Base-by-base conservation (phyloP, 2,113 vertebrate genomes). In the Glaucomys volans region DNA sequence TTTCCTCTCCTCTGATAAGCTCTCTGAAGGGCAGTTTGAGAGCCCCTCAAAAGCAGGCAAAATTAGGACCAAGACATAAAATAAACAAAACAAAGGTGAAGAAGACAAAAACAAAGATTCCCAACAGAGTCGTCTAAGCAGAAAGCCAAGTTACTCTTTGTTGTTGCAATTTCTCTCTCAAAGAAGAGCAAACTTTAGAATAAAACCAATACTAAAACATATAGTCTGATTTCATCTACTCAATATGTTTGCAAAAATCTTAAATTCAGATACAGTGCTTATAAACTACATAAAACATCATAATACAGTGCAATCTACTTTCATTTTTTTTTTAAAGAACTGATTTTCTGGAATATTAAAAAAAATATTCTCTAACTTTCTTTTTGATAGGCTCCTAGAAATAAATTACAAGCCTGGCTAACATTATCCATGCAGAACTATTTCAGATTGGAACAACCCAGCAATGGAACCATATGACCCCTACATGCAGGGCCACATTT, bases 311-410 rank as follows among this genome's bases (percentile, higher is more conserved):
- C 75, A 11, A 69, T 59, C 59, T 87, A 84, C 40, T 92, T 80
- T 82, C 69, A 30, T 69, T 62, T 84, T 66, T 69, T 62, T 84
- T 66, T 83, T 79, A 28, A 62, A 50, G 42, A 85, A 66, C 28
- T 64, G 16, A n/a, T 40, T 96, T 85, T 93, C 32, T 47, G 28
- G 30, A 93, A 66, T 79, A 14, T 9, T 40, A 47, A 32, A 30
- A 28, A 52, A 47, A 35, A 90, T 28, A 52, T 40, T 76, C 30
- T 35, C 26, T 64, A 75, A 64, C 80, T 90, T 94, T 37, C 20
- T 92, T 87, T 80, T 8, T 66, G 50, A 88, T 9, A 26, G 32
- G 42, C 16, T 94, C 89, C 50, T 79, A 79, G 57, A 89, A 95
- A 86, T 74, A 86, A 90, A 26, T 22, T 40, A 87, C 6, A 42